These are phyloP conservation scores for Tetranychus urticae DNA, from an alignment of 1,140 invertebrate genomes.

Conservation along the genomic window DNA sequence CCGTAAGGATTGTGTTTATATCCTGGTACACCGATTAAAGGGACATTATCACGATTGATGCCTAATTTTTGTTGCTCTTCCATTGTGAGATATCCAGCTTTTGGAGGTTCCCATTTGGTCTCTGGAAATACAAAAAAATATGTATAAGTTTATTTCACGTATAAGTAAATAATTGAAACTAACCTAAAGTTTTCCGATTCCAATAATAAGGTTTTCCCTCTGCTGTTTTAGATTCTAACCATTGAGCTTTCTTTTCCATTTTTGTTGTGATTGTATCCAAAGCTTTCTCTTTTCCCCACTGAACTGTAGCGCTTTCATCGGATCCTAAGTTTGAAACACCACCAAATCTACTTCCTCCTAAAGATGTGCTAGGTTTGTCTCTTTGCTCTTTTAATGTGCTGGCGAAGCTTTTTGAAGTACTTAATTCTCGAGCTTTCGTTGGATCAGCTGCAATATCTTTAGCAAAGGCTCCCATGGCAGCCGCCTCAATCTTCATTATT, in stretches of 20 bases:
- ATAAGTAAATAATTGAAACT: background rate
- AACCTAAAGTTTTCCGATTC: slow-evolving; percentile 12
- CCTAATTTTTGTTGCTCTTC: slow-evolving; percentile 2
- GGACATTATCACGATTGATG: background rate
- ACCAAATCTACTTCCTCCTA: slow-evolving; percentile 5
- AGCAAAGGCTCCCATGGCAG: slow-evolving; percentile 52
- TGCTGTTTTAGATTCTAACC: slow-evolving; percentile 12
- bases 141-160: background rate
- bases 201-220: slow-evolving; percentile 14
- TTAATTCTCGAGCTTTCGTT: slow-evolving; percentile 21
- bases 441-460: slow-evolving; percentile 45
- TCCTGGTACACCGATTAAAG: background rate
- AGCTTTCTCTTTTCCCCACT: slow-evolving; percentile 1
- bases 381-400: background rate
- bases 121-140: slow-evolving; percentile 1
- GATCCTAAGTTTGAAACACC: background rate
- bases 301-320: background rate
- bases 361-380: background rate
- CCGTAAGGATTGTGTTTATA: slow-evolving; percentile 2
- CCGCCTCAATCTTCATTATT: slow-evolving; percentile 66
- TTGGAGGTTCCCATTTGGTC: slow-evolving; percentile 2
- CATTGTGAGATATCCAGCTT: slow-evolving; percentile 1
- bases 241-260: slow-evolving; percentile 8
- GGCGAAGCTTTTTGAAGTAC: background rate
- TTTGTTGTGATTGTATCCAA: slow-evolving; percentile 2